Percentiles rank a stretch among this genome's conserved stretches.
These are phyloP conservation scores for Congeria kusceri DNA, from an alignment of 2,888 invertebrate genomes.

Conservation along the genomic window DNA sequence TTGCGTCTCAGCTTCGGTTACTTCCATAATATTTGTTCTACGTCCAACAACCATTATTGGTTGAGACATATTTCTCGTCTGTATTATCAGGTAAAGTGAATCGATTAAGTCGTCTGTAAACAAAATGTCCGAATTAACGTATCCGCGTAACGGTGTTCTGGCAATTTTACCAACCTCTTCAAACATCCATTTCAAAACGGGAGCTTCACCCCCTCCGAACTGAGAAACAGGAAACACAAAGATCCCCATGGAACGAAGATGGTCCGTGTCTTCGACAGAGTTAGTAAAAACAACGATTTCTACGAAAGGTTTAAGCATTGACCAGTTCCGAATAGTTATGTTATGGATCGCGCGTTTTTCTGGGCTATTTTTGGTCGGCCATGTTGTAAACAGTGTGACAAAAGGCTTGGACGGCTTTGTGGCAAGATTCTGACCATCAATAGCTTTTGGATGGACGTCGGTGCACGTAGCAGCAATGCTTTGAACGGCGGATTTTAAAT, in stretches of 20 bases:
- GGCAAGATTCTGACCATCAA: neutral
- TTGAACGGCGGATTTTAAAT: too few relatives aligned
- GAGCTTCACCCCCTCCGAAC: conserved; percentile 64
- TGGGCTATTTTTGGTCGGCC: conserved; percentile 42
- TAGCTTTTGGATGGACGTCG: too few relatives aligned
- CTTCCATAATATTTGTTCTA: conserved; percentile 63
- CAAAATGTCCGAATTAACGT: conserved; percentile 78
- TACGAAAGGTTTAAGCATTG: conserved; percentile 56
- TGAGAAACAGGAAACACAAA: conserved; percentile 53
- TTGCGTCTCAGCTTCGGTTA: conserved; percentile 49
- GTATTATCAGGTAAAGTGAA: conserved; percentile 53
- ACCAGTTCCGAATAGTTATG: conserved; percentile 68
- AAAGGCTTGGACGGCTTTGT: conserved; percentile 30
- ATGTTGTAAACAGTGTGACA: conserved; percentile 68
- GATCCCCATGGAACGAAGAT: conserved; percentile 50
- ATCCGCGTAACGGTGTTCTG: conserved; percentile 70
- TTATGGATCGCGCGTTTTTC: conserved; percentile 55
- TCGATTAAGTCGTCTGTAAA: conserved; percentile 69
- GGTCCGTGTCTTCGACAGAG: conserved; percentile 28
- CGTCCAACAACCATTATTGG: conserved; percentile 62
- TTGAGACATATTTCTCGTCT: conserved; percentile 13
- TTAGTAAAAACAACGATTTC: conserved; percentile 65
- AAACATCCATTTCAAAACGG: conserved; percentile 76
- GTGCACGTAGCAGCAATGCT: too few relatives aligned
- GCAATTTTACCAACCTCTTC: conserved; percentile 63